phyloP scores from a whole-genome alignment of 2,888 invertebrate genomes.

The Sabellastarte sp. region DNA sequence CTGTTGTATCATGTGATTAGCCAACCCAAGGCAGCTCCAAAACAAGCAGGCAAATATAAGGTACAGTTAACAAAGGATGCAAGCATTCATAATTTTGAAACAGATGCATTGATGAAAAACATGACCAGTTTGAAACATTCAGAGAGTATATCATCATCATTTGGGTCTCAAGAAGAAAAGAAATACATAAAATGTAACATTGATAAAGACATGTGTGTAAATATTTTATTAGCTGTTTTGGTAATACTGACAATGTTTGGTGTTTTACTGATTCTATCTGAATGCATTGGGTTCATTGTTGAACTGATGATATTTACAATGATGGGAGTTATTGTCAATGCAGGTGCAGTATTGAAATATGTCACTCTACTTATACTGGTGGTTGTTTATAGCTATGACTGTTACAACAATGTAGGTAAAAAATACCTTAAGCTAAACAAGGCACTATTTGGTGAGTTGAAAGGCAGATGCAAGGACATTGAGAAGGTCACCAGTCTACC shows the following conservation, averaged over 20 bases:
- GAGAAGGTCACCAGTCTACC: slow-evolving; percentile 27
- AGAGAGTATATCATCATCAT: neutral
- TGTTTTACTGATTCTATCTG: slow-evolving; percentile 31
- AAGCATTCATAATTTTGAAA: slow-evolving; percentile 15
- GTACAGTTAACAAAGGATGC: slow-evolving; percentile 11
- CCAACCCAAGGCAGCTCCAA: neutral
- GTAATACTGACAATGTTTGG: slow-evolving; percentile 24
- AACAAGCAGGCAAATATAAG: slow-evolving; percentile 6
- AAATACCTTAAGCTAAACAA: slow-evolving; percentile 55
- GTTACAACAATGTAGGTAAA: slow-evolving; percentile 55
- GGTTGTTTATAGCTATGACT: slow-evolving; percentile 56
- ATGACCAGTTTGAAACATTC: neutral
- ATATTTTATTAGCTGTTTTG: slow-evolving; percentile 18
- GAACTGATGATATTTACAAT: slow-evolving; percentile 40
- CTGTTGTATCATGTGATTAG: slow-evolving; percentile 26
- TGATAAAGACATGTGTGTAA: neutral
- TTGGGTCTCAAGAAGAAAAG: neutral
- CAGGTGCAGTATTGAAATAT: slow-evolving; percentile 51
- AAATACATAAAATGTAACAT: neutral
- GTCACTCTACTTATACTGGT: slow-evolving; percentile 54
- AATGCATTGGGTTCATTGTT: slow-evolving; percentile 31
- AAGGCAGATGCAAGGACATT: slow-evolving; percentile 48
- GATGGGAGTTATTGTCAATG: slow-evolving; percentile 59
- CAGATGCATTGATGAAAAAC: slow-evolving; percentile 6
- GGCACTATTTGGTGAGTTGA: slow-evolving; percentile 51